Percentiles rank a stretch among this genome's conserved stretches.
phyloP scores from a whole-genome alignment of 2,797 vertebrate genomes.

The Acipenser ruthenus region DNA sequence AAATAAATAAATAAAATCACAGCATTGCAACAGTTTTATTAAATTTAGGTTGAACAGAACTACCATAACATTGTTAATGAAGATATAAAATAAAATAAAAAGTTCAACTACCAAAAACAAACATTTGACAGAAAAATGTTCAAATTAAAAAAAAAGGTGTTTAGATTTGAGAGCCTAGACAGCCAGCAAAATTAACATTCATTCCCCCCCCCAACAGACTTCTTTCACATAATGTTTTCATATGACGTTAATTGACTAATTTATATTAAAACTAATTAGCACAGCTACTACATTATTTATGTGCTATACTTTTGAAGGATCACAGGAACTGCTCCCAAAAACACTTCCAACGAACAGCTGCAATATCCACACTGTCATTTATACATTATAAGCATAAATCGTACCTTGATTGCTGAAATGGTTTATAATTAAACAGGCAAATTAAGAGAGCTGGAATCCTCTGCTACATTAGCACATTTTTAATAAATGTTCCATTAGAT shows the following conservation, averaged over 20 bases:
- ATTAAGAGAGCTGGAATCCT: constrained; percentile 46
- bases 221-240: constrained; percentile 23
- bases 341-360: constrained; percentile 31
- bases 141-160: too few species aligned
- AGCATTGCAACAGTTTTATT: too few species aligned
- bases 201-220: constrained; percentile 9
- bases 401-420: constrained; percentile 27
- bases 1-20: too few species aligned
- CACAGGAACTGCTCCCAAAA: constrained; percentile 15
- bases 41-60: too few species aligned
- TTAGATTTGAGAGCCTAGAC: constrained; percentile 1
- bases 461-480: constrained; percentile 22
- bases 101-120: too few species aligned
- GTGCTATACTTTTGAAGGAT: constrained; percentile 22
- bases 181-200: neutral
- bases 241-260: constrained; percentile 31
- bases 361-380: constrained; percentile 32
- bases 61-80: too few species aligned
- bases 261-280: constrained; percentile 36
- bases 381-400: constrained; percentile 30
- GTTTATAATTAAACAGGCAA: constrained; percentile 45
- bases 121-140: too few species aligned
- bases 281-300: constrained; percentile 27
- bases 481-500: constrained; percentile 52
- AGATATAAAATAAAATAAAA: too few species aligned